Evolutionary conservation across 2,113 vertebrate genomes (phyloP).

Genomic region (Podarcis muralis): DNA sequence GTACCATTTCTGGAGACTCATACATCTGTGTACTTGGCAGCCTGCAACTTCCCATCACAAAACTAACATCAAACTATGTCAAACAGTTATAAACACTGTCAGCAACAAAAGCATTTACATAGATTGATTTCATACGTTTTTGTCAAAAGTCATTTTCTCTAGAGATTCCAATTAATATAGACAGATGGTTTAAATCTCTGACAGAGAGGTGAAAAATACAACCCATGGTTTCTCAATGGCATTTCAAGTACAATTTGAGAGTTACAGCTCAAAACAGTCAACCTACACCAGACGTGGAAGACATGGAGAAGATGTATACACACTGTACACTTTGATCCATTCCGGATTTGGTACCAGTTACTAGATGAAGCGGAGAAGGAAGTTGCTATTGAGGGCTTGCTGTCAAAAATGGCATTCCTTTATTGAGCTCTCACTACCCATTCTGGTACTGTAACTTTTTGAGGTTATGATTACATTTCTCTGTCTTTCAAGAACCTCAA

Average conservation of each 20-base stretch:
- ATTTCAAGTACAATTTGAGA: neutral
- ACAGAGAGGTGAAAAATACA: conserved; percentile 4
- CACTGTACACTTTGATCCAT: too few species aligned
- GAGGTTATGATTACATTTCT: too few species aligned
- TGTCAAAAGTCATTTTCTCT: conserved; percentile 34
- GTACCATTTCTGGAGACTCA: conserved; percentile 15
- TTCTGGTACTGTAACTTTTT: neutral
- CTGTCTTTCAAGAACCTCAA: too few species aligned
- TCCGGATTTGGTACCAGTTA: neutral
- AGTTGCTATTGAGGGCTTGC: neutral
- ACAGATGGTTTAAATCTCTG: conserved; percentile 25
- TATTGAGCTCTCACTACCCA: neutral
- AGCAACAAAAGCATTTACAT: conserved; percentile 24
- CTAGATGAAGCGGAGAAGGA: neutral
- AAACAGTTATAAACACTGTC: conserved; percentile 26
- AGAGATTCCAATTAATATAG: conserved; percentile 21
- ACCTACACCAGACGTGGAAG: neutral
- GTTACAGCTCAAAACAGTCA: neutral
- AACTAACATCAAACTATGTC: conserved; percentile 34
- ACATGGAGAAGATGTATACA: too few species aligned
- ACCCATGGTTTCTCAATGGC: neutral
- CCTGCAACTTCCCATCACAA: conserved; percentile 10
- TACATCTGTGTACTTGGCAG: conserved; percentile 22
- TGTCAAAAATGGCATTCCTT: neutral
- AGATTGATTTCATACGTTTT: conserved; percentile 30